Evolutionary conservation across 1,140 invertebrate species (phyloP).

Genomic region (Heterodera schachtii): DNA sequence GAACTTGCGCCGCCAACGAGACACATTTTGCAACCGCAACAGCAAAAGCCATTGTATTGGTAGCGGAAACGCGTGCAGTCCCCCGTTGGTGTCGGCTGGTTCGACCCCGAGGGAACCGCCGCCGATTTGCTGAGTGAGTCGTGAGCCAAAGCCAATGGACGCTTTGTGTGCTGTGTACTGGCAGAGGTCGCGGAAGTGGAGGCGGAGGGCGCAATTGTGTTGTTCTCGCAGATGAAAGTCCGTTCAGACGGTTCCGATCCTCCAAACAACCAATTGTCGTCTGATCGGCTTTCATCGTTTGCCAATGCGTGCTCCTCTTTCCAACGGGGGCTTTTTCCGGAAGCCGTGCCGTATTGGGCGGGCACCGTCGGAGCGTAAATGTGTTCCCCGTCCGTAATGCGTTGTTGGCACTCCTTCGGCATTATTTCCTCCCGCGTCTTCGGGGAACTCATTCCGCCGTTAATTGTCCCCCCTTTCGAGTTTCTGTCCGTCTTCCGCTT

Average conservation of each 20-base stretch:
- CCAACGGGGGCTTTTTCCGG: slow-evolving; percentile 16
- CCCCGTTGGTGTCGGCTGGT: slow-evolving; percentile 22
- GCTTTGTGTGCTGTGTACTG: not conserved
- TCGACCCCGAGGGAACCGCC: slow-evolving; percentile 12
- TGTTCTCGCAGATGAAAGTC: not conserved
- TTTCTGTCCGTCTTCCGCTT: slow-evolving; percentile 1
- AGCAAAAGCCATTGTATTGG: slow-evolving; percentile 34
- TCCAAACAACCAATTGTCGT: slow-evolving; percentile 2
- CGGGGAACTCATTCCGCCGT: not conserved
- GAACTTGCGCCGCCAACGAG: slow-evolving; percentile 10
- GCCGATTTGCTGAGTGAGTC: slow-evolving; percentile 16
- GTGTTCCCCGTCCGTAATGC: not conserved
- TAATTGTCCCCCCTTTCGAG: no score
- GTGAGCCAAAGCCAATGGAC: not conserved
- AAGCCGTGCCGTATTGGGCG: not conserved
- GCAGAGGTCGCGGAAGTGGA: not conserved
- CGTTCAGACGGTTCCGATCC: not conserved
- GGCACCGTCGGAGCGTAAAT: not conserved
- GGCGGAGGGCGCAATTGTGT: slow-evolving; percentile 7
- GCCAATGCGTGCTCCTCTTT: slow-evolving; percentile 23
- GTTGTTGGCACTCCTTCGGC: not conserved
- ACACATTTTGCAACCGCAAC: slow-evolving; percentile 32
- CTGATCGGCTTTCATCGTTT: slow-evolving; percentile 28
- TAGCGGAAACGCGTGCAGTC: slow-evolving; percentile 29
- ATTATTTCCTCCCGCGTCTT: not conserved